A percentile compares a stretch with the other conserved stretches of the same genome.
These are phyloP conservation scores for Neolamprologus cancellatus DNA, from an alignment of 2,113 vertebrate species.

Conservation along the genomic window DNA sequence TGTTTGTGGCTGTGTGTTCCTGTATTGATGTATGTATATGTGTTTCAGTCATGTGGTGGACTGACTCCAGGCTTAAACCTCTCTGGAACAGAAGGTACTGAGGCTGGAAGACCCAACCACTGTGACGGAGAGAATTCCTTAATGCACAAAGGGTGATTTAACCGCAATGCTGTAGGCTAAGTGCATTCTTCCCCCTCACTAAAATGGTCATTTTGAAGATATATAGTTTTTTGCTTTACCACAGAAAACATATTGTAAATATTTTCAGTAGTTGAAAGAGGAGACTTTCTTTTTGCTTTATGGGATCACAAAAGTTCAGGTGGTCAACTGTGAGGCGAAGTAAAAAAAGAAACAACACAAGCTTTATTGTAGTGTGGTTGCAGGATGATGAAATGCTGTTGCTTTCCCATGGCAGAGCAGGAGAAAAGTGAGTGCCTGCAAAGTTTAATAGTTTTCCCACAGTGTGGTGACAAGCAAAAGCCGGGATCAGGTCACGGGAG, in stretches of 20 bases:
- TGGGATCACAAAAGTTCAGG: conserved; percentile 5
- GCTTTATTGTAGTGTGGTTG: not conserved
- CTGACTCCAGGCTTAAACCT: conserved; percentile 2
- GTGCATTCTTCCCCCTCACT: not conserved
- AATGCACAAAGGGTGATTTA: not conserved
- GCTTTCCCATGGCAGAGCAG: conserved; percentile 27
- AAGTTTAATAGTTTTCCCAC: conserved; percentile 37
- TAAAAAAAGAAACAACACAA: not conserved
- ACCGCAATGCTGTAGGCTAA: not conserved
- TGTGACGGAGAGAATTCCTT: not conserved
- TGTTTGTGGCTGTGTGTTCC: not conserved
- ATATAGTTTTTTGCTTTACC: not conserved
- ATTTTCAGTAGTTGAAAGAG: not conserved
- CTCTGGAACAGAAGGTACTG: not conserved
- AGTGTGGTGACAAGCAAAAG: not conserved
- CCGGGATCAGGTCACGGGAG: not conserved
- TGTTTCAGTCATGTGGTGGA: conserved; percentile 2
- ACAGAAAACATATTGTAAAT: not conserved
- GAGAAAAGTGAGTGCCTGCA: not conserved
- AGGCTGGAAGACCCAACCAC: not conserved
- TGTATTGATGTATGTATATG: not conserved
- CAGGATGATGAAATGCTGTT: conserved; percentile 25
- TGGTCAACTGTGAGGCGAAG: not conserved
- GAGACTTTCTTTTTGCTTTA: not conserved
- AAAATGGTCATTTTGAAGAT: not conserved